These are phyloP conservation scores for Alfaro cultratus DNA, from an alignment of 2,797 vertebrate genomes.

Conservation along the genomic window DNA sequence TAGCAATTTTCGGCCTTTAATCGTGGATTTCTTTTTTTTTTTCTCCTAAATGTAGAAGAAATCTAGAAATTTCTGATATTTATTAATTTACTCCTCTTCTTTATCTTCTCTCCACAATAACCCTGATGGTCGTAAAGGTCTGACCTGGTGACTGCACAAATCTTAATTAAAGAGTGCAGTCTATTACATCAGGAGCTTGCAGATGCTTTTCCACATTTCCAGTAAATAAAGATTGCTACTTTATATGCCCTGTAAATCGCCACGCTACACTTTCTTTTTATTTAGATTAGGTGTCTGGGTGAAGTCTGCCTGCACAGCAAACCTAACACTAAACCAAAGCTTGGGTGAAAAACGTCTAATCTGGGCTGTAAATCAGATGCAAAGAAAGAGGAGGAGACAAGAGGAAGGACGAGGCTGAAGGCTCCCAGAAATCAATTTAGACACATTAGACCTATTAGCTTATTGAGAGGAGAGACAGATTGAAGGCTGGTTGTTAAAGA, in stretches of 20 bases:
- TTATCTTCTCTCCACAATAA: background rate
- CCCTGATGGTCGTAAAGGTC: background rate
- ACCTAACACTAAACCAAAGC: constrained; percentile 77
- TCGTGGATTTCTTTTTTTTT: background rate
- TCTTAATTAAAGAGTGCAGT: background rate
- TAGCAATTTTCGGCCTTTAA: background rate
- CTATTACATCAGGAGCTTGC: background rate
- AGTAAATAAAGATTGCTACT: background rate
- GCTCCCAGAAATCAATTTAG: constrained; percentile 91
- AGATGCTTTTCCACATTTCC: background rate
- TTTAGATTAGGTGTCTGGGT: background rate
- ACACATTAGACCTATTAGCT: constrained; percentile 96
- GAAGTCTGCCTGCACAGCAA: constrained; percentile 36
- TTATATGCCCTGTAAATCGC: background rate
- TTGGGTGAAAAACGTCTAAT: constrained; percentile 78
- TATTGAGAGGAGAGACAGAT: constrained; percentile 87
- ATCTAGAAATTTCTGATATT: background rate
- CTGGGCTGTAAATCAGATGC: constrained; percentile 80
- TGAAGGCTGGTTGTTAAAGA: constrained; percentile 52
- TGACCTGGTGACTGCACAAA: background rate
- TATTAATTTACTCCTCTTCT: background rate
- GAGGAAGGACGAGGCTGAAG: constrained; percentile 49
- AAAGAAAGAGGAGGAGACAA: constrained; percentile 52
- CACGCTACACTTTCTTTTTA: background rate
- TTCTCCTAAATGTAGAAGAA: background rate